These are phyloP conservation scores for Molossus molossus DNA, from an alignment of 2,797 vertebrate genomes.

Conservation along the genomic window DNA sequence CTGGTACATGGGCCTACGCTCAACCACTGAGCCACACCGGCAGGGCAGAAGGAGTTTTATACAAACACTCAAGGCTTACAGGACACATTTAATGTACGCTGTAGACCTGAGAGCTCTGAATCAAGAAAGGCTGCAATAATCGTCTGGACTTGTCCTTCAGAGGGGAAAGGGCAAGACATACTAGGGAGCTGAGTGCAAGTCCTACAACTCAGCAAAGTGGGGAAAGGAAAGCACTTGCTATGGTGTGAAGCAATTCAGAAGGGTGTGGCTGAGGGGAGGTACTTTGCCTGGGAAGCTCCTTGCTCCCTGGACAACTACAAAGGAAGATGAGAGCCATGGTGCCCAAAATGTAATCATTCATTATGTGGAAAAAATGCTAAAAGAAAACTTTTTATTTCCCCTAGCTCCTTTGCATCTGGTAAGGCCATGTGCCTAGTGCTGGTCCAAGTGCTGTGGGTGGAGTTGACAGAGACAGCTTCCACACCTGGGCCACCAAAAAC, in stretches of 20 bases:
- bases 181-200: background rate
- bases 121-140: background rate
- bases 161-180: background rate
- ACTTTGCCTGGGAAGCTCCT: background rate
- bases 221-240: background rate
- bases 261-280: background rate
- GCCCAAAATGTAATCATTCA: background rate
- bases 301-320: background rate
- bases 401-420: background rate
- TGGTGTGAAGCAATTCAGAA: background rate
- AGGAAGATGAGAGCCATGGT: background rate
- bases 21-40: no score
- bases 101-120: background rate
- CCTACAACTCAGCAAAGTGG: background rate
- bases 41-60: background rate
- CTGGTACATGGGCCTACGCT: no score
- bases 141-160: background rate
- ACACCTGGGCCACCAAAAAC: background rate
- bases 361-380: background rate
- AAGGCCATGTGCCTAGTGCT: background rate
- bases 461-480: background rate
- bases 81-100: background rate
- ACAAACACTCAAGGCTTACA: background rate
- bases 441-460: background rate
- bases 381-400: background rate